A percentile compares a stretch with the other conserved stretches of the same genome.
Evolutionary conservation across 2,797 vertebrate genomes (phyloP).

Genomic region (Steatocranus sp.): DNA sequence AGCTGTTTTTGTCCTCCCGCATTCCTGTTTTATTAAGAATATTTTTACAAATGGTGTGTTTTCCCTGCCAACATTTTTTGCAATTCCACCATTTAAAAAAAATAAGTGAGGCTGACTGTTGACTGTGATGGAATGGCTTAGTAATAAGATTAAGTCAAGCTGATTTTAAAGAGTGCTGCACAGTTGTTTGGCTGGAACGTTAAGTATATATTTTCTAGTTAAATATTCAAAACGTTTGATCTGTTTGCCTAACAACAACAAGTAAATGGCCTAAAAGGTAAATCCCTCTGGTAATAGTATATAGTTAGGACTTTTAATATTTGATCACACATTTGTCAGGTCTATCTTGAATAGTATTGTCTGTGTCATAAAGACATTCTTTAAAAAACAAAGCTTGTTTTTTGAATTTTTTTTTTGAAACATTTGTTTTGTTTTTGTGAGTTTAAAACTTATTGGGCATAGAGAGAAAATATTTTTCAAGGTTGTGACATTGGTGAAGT

Average conservation of each 20-base stretch:
- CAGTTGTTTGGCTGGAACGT: neutral
- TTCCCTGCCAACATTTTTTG: neutral
- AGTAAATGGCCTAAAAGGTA: neutral
- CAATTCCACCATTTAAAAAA: neutral
- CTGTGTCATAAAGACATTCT: neutral
- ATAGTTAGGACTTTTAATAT: neutral
- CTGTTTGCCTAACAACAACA: neutral
- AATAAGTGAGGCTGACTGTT: neutral
- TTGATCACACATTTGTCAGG: neutral
- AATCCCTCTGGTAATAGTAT: neutral
- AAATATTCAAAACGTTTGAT: neutral
- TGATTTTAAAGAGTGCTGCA: neutral
- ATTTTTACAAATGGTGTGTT: neutral
- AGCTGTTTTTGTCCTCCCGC: neutral
- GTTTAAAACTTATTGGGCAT: neutral
- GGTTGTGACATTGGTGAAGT: neutral
- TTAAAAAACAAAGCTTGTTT: neutral
- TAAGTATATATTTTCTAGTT: neutral
- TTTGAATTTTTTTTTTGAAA: neutral
- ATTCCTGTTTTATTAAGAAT: constrained; percentile 1
- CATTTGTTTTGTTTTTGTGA: neutral
- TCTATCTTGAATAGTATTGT: neutral
- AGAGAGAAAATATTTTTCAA: neutral
- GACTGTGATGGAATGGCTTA: neutral
- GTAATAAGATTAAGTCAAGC: neutral